Percentiles rank a stretch among this genome's conserved stretches.
Conservation (phyloP, 2,113 vertebrate species). For the Notothenia coriiceps region DNA sequence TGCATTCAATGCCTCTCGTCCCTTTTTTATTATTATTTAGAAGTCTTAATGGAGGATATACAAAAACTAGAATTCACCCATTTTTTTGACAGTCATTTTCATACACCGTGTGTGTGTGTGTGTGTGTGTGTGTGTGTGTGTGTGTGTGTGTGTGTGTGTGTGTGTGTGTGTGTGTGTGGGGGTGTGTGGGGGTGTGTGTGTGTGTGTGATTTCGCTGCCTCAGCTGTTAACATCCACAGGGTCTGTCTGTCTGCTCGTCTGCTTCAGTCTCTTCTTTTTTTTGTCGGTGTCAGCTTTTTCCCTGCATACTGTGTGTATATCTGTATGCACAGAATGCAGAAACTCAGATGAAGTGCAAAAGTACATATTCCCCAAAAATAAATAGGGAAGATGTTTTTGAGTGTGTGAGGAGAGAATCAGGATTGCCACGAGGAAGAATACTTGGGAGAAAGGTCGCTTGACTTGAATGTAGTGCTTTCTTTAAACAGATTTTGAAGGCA, state of each 20-base stretch:
- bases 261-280: slow-evolving; percentile 3
- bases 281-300: slow-evolving; percentile 31
- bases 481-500: no score
- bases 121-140: neutral
- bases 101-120: slow-evolving; percentile 20
- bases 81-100: neutral
- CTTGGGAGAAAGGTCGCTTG: no score
- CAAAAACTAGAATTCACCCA: neutral
- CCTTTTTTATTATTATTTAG: neutral
- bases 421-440: no score
- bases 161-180: slow-evolving; percentile 18
- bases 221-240: no score
- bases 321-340: no score
- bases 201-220: slow-evolving; percentile 6
- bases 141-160: neutral
- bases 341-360: no score
- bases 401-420: no score
- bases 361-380: no score
- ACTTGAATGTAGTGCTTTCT: no score
- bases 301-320: slow-evolving; percentile 7
- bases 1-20: neutral
- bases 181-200: slow-evolving; percentile 20
- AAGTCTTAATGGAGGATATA: neutral
- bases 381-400: no score
- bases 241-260: slow-evolving; percentile 16